phyloP scores from a whole-genome alignment of 2,797 vertebrate species.

The Dallia pectoralis region DNA sequence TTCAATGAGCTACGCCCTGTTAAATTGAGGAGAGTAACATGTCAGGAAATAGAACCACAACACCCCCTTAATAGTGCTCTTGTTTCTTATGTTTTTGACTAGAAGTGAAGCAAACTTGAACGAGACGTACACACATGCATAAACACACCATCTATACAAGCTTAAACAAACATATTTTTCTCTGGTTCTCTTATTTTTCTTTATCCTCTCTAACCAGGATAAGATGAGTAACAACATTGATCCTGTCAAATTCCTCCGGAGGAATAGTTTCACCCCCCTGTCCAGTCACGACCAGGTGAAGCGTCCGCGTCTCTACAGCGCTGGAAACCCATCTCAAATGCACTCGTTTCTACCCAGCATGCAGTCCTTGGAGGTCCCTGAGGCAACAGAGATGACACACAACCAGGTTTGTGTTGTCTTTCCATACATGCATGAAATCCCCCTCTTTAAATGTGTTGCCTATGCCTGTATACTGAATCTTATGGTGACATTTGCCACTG shows the following conservation, averaged over 20 bases:
- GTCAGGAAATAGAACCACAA: slow-evolving; percentile 27
- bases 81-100: slow-evolving; percentile 25
- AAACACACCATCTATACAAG: neutral
- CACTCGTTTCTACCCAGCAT: slow-evolving; percentile 70
- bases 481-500: too few species aligned
- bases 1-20: slow-evolving; percentile 30
- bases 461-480: neutral
- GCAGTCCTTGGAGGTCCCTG: slow-evolving; percentile 68
- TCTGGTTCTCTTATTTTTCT: slow-evolving; percentile 43
- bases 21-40: slow-evolving; percentile 36
- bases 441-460: neutral
- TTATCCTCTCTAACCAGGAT: slow-evolving; percentile 63
- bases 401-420: slow-evolving; percentile 62
- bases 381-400: slow-evolving; percentile 70
- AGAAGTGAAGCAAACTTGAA: neutral
- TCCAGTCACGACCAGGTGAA: slow-evolving; percentile 85
- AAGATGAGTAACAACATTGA: slow-evolving; percentile 51
- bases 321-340: slow-evolving; percentile 74
- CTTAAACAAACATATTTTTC: neutral
- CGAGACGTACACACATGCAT: neutral
- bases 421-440: neutral
- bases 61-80: slow-evolving; percentile 20
- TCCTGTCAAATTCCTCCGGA: slow-evolving; percentile 77
- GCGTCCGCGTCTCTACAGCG: slow-evolving; percentile 86
- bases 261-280: slow-evolving; percentile 92